These are phyloP conservation scores for Tautogolabrus adspersus DNA, from an alignment of 2,113 vertebrate genomes.

Conservation along the genomic window DNA sequence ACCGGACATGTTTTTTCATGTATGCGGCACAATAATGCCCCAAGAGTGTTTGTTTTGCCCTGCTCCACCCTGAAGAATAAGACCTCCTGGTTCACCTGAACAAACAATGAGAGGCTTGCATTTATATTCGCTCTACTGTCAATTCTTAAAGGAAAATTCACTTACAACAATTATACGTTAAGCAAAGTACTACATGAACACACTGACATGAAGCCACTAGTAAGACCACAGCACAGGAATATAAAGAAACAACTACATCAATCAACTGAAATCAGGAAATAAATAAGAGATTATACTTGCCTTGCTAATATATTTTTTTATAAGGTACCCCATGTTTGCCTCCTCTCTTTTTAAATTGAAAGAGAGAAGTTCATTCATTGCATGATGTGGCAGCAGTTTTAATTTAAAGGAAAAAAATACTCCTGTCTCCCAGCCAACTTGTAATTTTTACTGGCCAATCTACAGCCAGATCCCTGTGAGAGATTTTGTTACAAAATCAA, in stretches of 20 bases:
- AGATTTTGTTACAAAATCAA: conserved; percentile 27
- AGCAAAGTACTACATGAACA: conserved; percentile 4
- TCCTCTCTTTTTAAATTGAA: neutral
- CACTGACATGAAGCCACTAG: neutral
- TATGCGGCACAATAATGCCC: conserved; percentile 19
- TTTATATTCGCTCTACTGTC: neutral
- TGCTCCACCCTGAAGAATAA: conserved; percentile 24
- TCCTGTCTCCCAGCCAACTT: too few species aligned
- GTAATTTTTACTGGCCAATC: neutral
- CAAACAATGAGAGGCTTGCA: conserved; percentile 2
- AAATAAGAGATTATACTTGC: too few species aligned
- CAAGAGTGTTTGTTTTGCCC: conserved; percentile 15
- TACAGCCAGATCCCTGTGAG: neutral
- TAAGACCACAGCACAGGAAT: neutral
- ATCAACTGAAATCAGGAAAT: too few species aligned
- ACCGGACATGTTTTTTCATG: neutral
- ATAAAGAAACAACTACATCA: too few species aligned
- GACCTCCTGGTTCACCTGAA: conserved; percentile 26
- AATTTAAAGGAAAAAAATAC: too few species aligned
- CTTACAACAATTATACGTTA: conserved; percentile 1
- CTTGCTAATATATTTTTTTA: too few species aligned
- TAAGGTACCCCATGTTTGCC: too few species aligned
- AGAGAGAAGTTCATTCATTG: neutral
- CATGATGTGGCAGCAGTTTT: neutral
- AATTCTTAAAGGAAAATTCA: neutral